phyloP scores from a whole-genome alignment of 2,797 vertebrate genomes.

The Chelon labrosus region DNA sequence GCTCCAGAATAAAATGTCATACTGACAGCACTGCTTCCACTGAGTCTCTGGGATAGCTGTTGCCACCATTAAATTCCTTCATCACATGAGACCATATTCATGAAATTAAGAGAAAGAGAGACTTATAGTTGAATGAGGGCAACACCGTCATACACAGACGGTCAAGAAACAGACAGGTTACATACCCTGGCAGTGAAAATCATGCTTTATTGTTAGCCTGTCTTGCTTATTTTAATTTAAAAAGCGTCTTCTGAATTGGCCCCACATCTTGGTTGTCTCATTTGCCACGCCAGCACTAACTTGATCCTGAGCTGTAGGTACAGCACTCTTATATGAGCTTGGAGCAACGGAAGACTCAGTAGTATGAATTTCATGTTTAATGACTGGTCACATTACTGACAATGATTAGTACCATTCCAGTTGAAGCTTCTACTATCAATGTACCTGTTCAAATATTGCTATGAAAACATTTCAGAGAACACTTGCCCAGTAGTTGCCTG shows the following conservation, averaged over 20 bases:
- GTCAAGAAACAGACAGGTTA: background rate
- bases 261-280: too few species aligned
- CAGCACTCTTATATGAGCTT: background rate
- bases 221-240: too few species aligned
- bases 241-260: too few species aligned
- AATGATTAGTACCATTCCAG: too few species aligned
- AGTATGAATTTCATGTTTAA: too few species aligned
- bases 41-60: background rate
- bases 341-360: background rate
- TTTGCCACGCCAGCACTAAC: background rate
- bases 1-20: background rate
- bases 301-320: background rate
- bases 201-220: too few species aligned
- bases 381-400: too few species aligned
- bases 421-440: too few species aligned
- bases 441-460: too few species aligned
- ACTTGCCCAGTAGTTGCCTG: too few species aligned
- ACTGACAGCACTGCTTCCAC: background rate
- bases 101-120: background rate
- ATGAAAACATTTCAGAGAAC: background rate
- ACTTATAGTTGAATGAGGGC: background rate
- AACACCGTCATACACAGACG: background rate
- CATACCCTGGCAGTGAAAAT: background rate
- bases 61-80: background rate
- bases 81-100: background rate